Conservation (phyloP, 2,797 vertebrate species). For the Spinus olivaceus region DNA sequence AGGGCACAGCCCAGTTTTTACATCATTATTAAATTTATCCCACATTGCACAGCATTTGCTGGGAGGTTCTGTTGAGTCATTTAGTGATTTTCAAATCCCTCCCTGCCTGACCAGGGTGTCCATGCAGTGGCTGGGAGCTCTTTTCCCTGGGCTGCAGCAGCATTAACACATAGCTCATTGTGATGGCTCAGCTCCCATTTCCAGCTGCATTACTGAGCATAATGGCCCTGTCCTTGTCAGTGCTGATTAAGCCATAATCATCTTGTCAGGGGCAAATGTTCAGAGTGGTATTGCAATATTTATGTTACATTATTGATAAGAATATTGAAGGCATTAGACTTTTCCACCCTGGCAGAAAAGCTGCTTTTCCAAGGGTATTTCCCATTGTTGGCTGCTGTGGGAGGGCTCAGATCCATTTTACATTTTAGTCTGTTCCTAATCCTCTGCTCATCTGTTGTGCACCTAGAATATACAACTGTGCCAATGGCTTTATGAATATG, state of each 20-base stretch:
- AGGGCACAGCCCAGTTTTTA: not conserved
- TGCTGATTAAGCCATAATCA: conserved; percentile 10
- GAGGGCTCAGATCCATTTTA: not conserved
- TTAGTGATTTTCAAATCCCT: not conserved
- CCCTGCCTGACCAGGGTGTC: not conserved
- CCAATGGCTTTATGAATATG: not conserved
- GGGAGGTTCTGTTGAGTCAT: not conserved
- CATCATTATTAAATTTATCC: not conserved
- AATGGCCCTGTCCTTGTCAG: conserved; percentile 24
- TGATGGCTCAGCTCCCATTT: not conserved
- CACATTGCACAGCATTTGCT: not conserved
- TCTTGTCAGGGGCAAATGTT: conserved; percentile 16
- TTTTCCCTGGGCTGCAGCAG: not conserved
- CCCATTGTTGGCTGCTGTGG: not conserved
- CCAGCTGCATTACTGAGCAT: not conserved
- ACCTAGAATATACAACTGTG: not conserved
- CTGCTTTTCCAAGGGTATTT: not conserved
- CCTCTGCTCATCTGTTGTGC: not conserved
- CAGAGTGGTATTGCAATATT: not conserved
- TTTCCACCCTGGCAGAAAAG: not conserved
- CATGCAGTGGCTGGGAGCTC: not conserved
- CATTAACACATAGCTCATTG: not conserved
- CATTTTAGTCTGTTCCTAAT: not conserved
- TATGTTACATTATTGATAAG: conserved; percentile 40
- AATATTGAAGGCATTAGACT: not conserved